Percentiles rank a stretch among this genome's conserved stretches.
phyloP scores from a whole-genome alignment of 1,140 invertebrate species.

The Zaprionus tsacasi region DNA sequence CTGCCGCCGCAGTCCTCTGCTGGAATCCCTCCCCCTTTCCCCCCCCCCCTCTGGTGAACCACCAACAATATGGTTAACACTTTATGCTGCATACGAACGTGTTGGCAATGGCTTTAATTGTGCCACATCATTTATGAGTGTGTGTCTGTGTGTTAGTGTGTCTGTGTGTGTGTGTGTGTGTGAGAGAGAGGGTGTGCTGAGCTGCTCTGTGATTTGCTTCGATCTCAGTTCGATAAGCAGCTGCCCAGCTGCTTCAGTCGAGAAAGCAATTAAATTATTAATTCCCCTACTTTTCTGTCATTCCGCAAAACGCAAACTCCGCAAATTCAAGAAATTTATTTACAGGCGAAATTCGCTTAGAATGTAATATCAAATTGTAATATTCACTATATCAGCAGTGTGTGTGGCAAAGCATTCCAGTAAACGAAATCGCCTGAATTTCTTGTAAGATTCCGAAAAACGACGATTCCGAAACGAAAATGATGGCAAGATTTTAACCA shows the following conservation, averaged over 20 bases:
- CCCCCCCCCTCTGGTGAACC: slow-evolving; percentile 20
- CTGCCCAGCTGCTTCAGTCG: background rate
- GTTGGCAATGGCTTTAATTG: slow-evolving; percentile 63
- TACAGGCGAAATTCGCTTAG: background rate
- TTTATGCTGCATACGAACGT: slow-evolving; percentile 43
- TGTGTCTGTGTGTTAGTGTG: background rate
- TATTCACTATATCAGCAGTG: background rate
- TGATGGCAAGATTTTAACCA: too few relatives aligned
- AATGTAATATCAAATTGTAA: background rate
- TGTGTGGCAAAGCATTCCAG: background rate
- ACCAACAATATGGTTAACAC: slow-evolving; percentile 76
- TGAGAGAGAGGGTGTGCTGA: too few relatives aligned
- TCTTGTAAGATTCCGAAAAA: too few relatives aligned
- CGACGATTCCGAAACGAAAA: too few relatives aligned
- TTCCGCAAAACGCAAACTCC: slow-evolving; percentile 2
- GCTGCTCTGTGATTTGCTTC: slow-evolving; percentile 22
- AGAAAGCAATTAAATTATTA: slow-evolving; percentile 38
- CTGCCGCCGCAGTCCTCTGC: background rate
- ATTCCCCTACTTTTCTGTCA: slow-evolving; percentile 3
- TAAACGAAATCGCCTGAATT: background rate
- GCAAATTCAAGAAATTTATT: background rate
- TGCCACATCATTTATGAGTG: slow-evolving; percentile 70
- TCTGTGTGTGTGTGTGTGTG: background rate
- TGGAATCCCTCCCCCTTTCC: background rate
- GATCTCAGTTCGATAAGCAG: slow-evolving; percentile 20